Evolutionary conservation across 2,797 vertebrate genomes (phyloP).

Genomic region (Novumbra hubbsi): DNA sequence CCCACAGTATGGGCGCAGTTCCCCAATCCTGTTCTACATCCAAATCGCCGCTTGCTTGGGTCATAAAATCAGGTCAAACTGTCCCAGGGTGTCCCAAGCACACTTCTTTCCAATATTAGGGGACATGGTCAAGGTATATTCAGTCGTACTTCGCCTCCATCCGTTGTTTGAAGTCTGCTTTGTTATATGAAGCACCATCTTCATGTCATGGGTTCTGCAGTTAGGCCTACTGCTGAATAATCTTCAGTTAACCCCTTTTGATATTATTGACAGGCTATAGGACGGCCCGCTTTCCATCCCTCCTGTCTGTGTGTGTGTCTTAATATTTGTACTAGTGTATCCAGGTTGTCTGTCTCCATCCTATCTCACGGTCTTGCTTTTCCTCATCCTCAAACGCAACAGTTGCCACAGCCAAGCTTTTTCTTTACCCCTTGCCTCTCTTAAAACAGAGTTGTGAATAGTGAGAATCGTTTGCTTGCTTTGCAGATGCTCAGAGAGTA

Average conservation of each 20-base stretch:
- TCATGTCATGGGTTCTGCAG: background rate
- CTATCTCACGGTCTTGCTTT: too few relatives aligned
- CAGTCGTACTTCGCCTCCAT: background rate
- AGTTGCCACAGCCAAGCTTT: background rate
- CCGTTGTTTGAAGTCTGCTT: background rate
- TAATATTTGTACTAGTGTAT: too few relatives aligned
- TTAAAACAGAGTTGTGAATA: conserved; percentile 61
- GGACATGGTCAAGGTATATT: background rate
- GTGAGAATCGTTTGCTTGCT: conserved; percentile 40
- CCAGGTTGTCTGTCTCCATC: too few relatives aligned
- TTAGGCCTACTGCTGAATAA: too few relatives aligned
- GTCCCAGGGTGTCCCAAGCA: conserved; percentile 39
- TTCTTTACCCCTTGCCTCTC: conserved; percentile 47
- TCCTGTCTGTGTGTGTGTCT: background rate
- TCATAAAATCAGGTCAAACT: conserved; percentile 53
- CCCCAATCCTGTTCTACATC: conserved; percentile 60
- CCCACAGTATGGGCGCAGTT: conserved; percentile 78
- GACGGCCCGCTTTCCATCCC: background rate
- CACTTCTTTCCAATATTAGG: conserved; percentile 30
- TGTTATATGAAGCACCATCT: background rate
- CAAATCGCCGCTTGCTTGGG: conserved; percentile 48
- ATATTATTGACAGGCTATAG: background rate
- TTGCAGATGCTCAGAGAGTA: conserved; percentile 57
- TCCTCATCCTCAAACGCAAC: too few relatives aligned
- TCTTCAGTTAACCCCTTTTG: background rate